Conservation (phyloP, 35 echinoderm and acorn worm genomes). For the Holothuria glaberrima region DNA sequence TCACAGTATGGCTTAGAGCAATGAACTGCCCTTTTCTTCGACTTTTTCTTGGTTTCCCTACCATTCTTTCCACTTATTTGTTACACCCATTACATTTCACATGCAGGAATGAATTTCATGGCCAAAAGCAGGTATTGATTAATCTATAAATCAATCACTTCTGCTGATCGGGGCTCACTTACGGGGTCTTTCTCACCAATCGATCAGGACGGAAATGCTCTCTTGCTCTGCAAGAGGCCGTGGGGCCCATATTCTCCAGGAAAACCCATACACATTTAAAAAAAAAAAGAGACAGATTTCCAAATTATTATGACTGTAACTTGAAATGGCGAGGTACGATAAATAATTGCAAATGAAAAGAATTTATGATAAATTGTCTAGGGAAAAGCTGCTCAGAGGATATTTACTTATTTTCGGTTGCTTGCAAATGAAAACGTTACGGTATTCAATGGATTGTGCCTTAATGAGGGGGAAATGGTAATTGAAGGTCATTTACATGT, state of each 20-base stretch:
- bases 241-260: slow-evolving; percentile 14
- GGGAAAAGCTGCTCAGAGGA: too few relatives aligned
- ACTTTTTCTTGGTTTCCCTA: slow-evolving; percentile 10
- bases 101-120: slow-evolving; percentile 52
- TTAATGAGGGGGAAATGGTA: too few relatives aligned
- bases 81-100: slow-evolving; percentile 47
- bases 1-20: slow-evolving; percentile 38
- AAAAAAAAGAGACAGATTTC: neutral
- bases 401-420: too few relatives aligned
- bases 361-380: too few relatives aligned
- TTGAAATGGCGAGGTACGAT: too few relatives aligned
- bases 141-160: slow-evolving; percentile 66
- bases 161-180: slow-evolving; percentile 42
- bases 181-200: slow-evolving; percentile 35
- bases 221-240: slow-evolving; percentile 26
- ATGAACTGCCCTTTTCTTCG: slow-evolving; percentile 30
- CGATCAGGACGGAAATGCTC: slow-evolving; percentile 54
- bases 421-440: too few relatives aligned
- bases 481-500: too few relatives aligned
- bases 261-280: slow-evolving; percentile 27
- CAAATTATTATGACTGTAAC: too few relatives aligned
- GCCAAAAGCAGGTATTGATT: slow-evolving; percentile 60
- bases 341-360: too few relatives aligned
- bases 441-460: too few relatives aligned
- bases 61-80: slow-evolving; percentile 27